phyloP scores from a whole-genome alignment of 2,797 vertebrate genomes.

The Mormyrops boulengeri region DNA sequence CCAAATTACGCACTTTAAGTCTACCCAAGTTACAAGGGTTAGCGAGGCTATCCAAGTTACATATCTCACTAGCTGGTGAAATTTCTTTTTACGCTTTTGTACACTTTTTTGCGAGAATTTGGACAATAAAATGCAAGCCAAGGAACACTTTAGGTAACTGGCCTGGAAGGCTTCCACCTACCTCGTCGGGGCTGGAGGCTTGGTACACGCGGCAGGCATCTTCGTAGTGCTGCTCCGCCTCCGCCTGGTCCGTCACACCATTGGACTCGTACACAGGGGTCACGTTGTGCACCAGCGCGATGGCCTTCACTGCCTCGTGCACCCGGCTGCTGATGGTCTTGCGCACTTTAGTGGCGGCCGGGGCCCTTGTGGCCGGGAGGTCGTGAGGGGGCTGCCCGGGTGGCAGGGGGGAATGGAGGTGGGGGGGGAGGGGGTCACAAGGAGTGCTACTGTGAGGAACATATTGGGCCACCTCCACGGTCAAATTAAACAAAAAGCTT shows the following conservation, averaged over 20 bases:
- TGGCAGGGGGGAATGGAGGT: conserved; percentile 10
- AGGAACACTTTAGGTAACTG: background rate
- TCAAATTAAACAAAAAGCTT: background rate
- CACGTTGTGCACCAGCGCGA: conserved; percentile 93
- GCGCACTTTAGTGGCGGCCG: conserved; percentile 82
- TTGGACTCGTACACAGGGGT: conserved; percentile 92
- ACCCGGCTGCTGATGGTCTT: conserved; percentile 93
- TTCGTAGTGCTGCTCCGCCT: conserved; percentile 92
- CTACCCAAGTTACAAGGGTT: background rate
- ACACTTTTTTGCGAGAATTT: background rate
- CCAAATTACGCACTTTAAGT: background rate
- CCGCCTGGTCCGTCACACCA: conserved; percentile 89
- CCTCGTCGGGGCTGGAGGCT: conserved; percentile 96
- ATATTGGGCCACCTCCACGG: background rate
- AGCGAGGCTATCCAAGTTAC: background rate
- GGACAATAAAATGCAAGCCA: background rate
- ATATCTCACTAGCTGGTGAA: background rate
- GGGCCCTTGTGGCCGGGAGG: conserved; percentile 73
- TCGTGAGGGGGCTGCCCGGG: conserved; percentile 73
- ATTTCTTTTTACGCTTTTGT: background rate
- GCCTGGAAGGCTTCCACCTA: conserved; percentile 36
- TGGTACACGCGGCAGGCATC: conserved; percentile 95
- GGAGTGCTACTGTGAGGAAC: background rate
- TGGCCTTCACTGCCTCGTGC: conserved; percentile 92
- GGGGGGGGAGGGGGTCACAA: background rate